A percentile compares a stretch with the other conserved stretches of the same genome.
phyloP scores from a whole-genome alignment of 1,140 invertebrate species.

The Olivierus martensii region DNA sequence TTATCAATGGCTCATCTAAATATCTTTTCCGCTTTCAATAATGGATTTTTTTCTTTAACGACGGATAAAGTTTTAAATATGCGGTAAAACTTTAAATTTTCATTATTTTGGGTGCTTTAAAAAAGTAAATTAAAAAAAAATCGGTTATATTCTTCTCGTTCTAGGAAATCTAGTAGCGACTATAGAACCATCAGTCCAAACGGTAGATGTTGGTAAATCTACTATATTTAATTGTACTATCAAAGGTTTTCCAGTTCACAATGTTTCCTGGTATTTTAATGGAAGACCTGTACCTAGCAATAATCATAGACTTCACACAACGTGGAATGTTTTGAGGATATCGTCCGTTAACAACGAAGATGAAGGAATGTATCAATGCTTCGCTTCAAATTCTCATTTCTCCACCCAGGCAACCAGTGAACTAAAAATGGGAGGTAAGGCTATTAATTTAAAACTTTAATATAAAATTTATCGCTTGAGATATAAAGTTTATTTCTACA shows the following conservation, averaged over 20 bases:
- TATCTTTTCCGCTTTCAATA: too few relatives aligned
- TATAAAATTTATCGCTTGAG: too few relatives aligned
- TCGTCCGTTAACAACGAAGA: conserved; percentile 55
- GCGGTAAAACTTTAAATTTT: too few relatives aligned
- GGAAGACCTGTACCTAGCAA: conserved; percentile 5
- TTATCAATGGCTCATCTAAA: not conserved
- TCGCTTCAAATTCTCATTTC: conserved; percentile 68
- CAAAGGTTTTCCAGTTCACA: conserved; percentile 27
- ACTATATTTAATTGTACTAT: conserved; percentile 29
- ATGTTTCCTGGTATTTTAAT: conserved; percentile 29
- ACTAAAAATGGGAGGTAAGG: conserved; percentile 62
- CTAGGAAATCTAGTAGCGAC: too few relatives aligned
- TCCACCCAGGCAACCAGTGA: conserved; percentile 72
- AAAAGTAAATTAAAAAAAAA: too few relatives aligned
- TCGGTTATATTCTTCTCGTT: too few relatives aligned
- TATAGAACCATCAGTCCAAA: conserved; percentile 16
- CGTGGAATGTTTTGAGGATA: conserved; percentile 38
- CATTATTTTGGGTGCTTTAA: too few relatives aligned
- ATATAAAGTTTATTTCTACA: too few relatives aligned
- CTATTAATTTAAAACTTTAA: too few relatives aligned
- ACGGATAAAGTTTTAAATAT: too few relatives aligned
- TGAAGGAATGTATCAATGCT: conserved; percentile 79
- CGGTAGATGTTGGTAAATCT: conserved; percentile 26
- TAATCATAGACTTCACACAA: not conserved
- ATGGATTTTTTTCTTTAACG: too few relatives aligned